phyloP scores from a whole-genome alignment of 2,113 vertebrate genomes.

The Arenaria interpres region DNA sequence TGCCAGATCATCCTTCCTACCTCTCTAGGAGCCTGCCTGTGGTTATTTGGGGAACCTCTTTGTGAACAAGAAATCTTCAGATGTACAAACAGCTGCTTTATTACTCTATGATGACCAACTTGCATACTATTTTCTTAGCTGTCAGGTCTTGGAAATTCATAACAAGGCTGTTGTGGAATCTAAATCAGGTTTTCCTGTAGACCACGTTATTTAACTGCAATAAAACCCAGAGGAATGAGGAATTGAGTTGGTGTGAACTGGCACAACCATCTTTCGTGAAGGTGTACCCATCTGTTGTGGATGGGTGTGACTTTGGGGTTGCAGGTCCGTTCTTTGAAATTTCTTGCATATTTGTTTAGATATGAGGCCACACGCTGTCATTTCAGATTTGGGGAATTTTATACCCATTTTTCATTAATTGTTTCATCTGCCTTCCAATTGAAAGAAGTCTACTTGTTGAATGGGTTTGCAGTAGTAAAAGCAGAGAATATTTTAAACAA shows the following conservation, averaged over 20 bases:
- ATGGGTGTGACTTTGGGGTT: neutral
- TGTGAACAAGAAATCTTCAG: constrained; percentile 17
- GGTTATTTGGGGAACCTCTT: constrained; percentile 48
- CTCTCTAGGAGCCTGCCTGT: constrained; percentile 30
- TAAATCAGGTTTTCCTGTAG: neutral
- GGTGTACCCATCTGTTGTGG: neutral
- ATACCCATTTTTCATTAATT: neutral
- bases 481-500: neutral
- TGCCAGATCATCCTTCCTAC: constrained; percentile 46
- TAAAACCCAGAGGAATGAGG: neutral
- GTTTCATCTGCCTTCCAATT: neutral
- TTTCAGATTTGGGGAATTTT: neutral
- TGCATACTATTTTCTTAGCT: neutral
- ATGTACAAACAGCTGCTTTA: constrained; percentile 2
- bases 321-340: neutral
- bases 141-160: neutral
- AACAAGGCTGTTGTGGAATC: neutral
- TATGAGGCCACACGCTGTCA: neutral
- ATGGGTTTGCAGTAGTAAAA: neutral
- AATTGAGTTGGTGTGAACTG: neutral
- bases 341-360: neutral
- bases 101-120: neutral
- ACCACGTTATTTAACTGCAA: neutral
- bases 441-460: neutral
- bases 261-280: neutral